Evolutionary conservation across 2,113 vertebrate species (phyloP).

Genomic region (Phyllopteryx taeniolatus): DNA sequence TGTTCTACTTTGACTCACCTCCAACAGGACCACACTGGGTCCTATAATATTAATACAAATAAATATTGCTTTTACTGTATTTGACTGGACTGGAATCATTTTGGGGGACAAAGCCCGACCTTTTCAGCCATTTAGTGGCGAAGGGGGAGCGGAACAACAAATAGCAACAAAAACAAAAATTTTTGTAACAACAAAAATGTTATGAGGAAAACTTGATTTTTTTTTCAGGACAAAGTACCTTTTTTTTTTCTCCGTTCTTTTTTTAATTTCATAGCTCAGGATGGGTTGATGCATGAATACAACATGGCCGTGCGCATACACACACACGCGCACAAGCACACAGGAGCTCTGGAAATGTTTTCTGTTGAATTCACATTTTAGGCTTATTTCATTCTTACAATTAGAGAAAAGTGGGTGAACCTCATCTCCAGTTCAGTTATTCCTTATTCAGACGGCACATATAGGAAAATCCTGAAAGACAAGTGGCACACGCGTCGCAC

Average conservation of each 20-base stretch:
- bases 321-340: not conserved
- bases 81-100: not conserved
- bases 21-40: slow-evolving; percentile 32
- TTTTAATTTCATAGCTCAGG: slow-evolving; percentile 19
- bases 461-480: not conserved
- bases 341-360: not conserved
- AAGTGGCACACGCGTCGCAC: not conserved
- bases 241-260: slow-evolving; percentile 8
- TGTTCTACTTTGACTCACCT: slow-evolving; percentile 21
- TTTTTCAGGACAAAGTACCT: slow-evolving; percentile 47
- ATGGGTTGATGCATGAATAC: slow-evolving; percentile 19
- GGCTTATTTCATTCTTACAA: not conserved
- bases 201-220: slow-evolving; percentile 45
- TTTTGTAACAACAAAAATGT: too few relatives aligned
- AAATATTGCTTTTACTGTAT: slow-evolving; percentile 13
- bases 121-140: slow-evolving; percentile 15
- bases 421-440: not conserved
- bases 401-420: not conserved
- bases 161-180: too few relatives aligned
- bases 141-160: not conserved
- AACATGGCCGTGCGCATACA: not conserved
- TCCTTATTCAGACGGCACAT: not conserved
- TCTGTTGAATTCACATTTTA: not conserved
- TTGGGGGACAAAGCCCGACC: not conserved
- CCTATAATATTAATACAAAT: slow-evolving; percentile 3